A percentile compares a stretch with the other conserved stretches of the same genome.
Evolutionary conservation across 92 coral and sea anemone genomes (phyloP).

Genomic region (Palythoa caribaeorum): DNA sequence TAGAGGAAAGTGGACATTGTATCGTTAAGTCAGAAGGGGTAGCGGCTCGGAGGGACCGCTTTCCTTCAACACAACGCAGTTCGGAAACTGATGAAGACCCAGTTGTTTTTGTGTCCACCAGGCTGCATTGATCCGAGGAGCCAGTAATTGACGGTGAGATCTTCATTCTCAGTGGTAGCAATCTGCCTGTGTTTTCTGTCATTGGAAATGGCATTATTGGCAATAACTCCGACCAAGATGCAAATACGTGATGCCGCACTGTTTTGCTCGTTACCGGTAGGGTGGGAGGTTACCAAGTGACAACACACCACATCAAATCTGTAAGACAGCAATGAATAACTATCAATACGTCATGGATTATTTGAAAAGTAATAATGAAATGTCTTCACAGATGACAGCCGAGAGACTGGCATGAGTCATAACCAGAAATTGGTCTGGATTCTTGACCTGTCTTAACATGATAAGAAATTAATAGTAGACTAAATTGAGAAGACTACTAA

Average conservation of each 20-base stretch:
- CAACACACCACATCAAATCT: conserved; percentile 27
- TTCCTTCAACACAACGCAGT: conserved; percentile 17
- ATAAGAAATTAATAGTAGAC: neutral
- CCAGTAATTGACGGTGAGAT: conserved; percentile 26
- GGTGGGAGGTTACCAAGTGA: conserved; percentile 37
- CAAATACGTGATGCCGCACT: neutral
- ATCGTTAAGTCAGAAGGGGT: conserved; percentile 5
- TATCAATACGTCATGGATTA: conserved; percentile 18
- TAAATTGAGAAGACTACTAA: neutral
- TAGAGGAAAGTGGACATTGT: conserved; percentile 4
- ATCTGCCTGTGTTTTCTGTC: conserved; percentile 42
- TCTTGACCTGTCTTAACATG: conserved; percentile 10
- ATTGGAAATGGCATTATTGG: conserved; percentile 43
- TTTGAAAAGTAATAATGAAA: conserved; percentile 14
- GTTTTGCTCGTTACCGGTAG: neutral
- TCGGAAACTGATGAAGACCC: neutral
- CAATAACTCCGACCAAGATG: too few species aligned
- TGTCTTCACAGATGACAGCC: conserved; percentile 29
- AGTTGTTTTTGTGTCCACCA: neutral
- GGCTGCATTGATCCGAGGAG: conserved; percentile 33
- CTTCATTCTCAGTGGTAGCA: conserved; percentile 42
- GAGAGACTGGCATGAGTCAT: neutral
- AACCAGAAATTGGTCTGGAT: conserved; percentile 13
- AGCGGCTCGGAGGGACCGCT: neutral
- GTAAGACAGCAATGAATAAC: conserved; percentile 32